Conservation (phyloP, 2,888 invertebrate species). For the Drosophila kuntzei region DNA sequence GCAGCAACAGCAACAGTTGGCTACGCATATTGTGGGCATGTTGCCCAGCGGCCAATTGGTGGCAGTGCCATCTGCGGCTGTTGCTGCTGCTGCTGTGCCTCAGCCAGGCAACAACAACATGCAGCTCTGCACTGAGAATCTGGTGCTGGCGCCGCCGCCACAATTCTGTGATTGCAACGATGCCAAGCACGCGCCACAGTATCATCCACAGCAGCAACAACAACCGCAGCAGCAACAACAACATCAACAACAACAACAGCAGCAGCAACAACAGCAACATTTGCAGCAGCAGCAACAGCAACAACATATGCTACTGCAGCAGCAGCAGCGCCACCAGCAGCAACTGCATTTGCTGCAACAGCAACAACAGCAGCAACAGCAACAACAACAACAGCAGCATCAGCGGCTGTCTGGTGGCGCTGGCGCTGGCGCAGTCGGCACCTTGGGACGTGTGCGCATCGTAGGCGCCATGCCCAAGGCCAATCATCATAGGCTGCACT, state of each 20-base stretch:
- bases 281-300: constrained; percentile 69
- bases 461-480: constrained; percentile 93
- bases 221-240: constrained; percentile 65
- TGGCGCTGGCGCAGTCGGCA: constrained; percentile 76
- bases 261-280: constrained; percentile 70
- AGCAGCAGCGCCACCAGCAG: constrained; percentile 65
- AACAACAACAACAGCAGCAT: constrained; percentile 77
- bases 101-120: constrained; percentile 75
- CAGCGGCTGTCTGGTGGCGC: constrained; percentile 71
- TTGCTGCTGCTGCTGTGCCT: constrained; percentile 52
- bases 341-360: constrained; percentile 72
- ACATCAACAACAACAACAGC: constrained; percentile 65
- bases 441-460: constrained; percentile 89
- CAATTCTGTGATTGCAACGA: constrained; percentile 93
- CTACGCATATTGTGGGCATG: constrained; percentile 79
- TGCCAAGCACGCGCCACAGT: constrained; percentile 84
- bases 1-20: constrained; percentile 67
- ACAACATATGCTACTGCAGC: constrained; percentile 58
- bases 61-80: constrained; percentile 77
- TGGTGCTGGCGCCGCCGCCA: constrained; percentile 93
- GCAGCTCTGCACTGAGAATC: constrained; percentile 86
- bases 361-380: constrained; percentile 62
- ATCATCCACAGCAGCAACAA: constrained; percentile 77
- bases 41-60: constrained; percentile 76
- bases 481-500: constrained; percentile 84